A percentile compares a stretch with the other conserved stretches of the same genome.
phyloP scores from a whole-genome alignment of 2,113 vertebrate genomes.

The Opisthocomus hoazin region DNA sequence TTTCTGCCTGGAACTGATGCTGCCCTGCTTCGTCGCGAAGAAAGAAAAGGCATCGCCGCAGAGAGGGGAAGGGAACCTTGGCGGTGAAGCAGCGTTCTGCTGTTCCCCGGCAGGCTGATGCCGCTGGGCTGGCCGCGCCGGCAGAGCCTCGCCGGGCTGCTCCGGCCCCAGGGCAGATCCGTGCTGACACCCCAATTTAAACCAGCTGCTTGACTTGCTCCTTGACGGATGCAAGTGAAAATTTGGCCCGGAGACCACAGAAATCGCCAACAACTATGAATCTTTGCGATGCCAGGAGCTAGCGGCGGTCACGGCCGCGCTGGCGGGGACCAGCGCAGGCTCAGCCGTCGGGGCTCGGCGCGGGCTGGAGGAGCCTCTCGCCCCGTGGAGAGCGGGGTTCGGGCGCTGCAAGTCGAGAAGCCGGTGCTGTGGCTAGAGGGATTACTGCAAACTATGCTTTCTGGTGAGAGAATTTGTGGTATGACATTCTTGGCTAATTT shows the following conservation, averaged over 20 bases:
- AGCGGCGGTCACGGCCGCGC: accelerated
- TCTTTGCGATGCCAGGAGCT: accelerated
- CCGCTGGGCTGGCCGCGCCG: not conserved
- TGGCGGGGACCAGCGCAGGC: not conserved
- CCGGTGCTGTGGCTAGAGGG: not conserved
- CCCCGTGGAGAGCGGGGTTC: not conserved
- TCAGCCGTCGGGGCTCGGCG: accelerated
- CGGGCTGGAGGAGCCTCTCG: accelerated
- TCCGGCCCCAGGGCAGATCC: accelerated
- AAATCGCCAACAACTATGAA: accelerated
- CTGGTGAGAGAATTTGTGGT: not conserved
- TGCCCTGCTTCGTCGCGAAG: not conserved
- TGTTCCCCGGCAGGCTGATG: not conserved
- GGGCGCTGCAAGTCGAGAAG: not conserved
- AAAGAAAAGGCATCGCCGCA: not conserved
- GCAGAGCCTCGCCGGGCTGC: not conserved
- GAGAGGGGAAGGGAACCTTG: not conserved
- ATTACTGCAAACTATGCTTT: not conserved
- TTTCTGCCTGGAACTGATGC: not conserved
- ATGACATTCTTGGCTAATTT: conserved; percentile 16
- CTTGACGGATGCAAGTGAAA: too few species aligned
- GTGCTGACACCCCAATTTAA: accelerated
- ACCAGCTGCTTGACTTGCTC: not conserved
- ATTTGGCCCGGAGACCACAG: not conserved
- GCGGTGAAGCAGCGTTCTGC: not conserved